A percentile compares a stretch with the other conserved stretches of the same genome.
phyloP scores from a whole-genome alignment of 2,888 invertebrate genomes.

The Orchestes rusci region DNA sequence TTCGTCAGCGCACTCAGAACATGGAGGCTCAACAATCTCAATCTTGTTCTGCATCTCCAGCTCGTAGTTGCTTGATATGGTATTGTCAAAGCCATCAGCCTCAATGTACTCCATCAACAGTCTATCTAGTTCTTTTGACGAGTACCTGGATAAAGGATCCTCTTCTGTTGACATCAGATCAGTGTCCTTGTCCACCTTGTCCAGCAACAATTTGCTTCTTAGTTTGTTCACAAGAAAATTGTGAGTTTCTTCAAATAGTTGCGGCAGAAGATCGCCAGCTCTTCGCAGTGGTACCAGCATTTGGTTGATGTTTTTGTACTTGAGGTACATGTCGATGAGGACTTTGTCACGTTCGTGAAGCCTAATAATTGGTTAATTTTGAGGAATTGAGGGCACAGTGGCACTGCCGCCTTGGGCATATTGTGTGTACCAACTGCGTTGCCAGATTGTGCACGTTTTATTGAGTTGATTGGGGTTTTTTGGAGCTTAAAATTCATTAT shows the following conservation, averaged over 20 bases:
- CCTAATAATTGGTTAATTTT: too few species aligned
- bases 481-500: too few species aligned
- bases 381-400: too few species aligned
- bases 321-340: conserved; percentile 35
- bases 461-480: too few species aligned
- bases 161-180: not conserved
- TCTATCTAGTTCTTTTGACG: conserved; percentile 17
- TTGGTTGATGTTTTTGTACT: conserved; percentile 40
- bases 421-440: too few species aligned
- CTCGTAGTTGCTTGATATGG: conserved; percentile 9
- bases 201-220: conserved; percentile 10
- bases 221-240: conserved; percentile 30
- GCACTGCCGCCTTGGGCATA: too few species aligned
- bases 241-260: conserved; percentile 36
- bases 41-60: conserved; percentile 13
- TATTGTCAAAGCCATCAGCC: conserved; percentile 13
- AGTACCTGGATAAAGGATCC: conserved; percentile 19
- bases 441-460: too few species aligned
- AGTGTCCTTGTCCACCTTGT: not conserved
- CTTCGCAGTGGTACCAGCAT: conserved; percentile 40
- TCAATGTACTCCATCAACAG: conserved; percentile 19
- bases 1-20: conserved; percentile 7
- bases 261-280: conserved; percentile 38
- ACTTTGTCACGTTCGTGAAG: conserved; percentile 37
- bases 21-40: conserved; percentile 24